Evolutionary conservation across 1,140 invertebrate species (phyloP).

Genomic region (Aphelenchoides besseyi): DNA sequence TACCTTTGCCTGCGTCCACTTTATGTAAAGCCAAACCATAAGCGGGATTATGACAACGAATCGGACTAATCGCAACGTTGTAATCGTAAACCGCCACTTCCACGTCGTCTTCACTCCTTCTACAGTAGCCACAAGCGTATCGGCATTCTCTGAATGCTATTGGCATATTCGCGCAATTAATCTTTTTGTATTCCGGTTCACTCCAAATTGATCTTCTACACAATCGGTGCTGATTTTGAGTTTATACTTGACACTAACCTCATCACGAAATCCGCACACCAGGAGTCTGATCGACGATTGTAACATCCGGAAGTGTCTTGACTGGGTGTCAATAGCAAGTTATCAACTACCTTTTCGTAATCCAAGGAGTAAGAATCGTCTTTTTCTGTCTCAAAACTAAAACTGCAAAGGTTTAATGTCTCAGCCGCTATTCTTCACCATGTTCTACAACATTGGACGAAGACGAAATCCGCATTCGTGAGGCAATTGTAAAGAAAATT

Average conservation of each 20-base stretch:
- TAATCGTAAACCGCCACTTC: conserved; percentile 43
- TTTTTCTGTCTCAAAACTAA: conserved; percentile 45
- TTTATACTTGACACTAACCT: conserved; percentile 24
- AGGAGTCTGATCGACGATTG: conserved; percentile 40
- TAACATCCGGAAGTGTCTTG: conserved; percentile 30
- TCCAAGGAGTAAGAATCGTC: conserved; percentile 31
- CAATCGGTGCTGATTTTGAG: not conserved
- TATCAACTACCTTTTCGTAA: conserved; percentile 34
- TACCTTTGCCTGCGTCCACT: conserved; percentile 19
- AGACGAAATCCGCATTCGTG: conserved; percentile 51
- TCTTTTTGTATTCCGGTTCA: not conserved
- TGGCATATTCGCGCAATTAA: conserved; percentile 51
- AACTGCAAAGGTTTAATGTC: conserved; percentile 4
- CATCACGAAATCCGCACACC: conserved; percentile 45
- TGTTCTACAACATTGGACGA: conserved; percentile 52
- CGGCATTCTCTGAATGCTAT: conserved; percentile 53
- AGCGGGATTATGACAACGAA: conserved; percentile 43
- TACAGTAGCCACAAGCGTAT: conserved; percentile 52
- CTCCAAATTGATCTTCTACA: conserved; percentile 36
- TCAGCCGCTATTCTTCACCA: conserved; percentile 35
- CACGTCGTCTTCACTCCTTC: conserved; percentile 9
- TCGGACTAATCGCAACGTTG: conserved; percentile 38
- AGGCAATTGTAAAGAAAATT: conserved; percentile 44
- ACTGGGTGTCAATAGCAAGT: conserved; percentile 36
- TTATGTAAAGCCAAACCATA: conserved; percentile 31